A percentile compares a stretch with the other conserved stretches of the same genome.
Conservation (phyloP, 2,888 invertebrate species). For the Lepidochrysops patricia region DNA sequence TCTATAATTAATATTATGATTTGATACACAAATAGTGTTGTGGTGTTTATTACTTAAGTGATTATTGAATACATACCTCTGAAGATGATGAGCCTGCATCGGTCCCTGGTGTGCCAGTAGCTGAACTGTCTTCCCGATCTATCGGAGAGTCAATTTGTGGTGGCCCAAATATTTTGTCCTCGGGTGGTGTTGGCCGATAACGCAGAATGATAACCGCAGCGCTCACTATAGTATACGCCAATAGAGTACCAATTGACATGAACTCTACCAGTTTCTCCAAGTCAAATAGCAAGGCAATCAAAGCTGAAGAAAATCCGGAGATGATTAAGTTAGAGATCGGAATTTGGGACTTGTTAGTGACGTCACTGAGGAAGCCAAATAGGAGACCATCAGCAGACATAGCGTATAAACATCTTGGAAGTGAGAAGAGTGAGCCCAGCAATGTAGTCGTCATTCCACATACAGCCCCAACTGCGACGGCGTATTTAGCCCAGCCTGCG, state of each 20-base stretch:
- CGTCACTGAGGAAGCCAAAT: conserved; percentile 84
- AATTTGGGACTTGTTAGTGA: conserved; percentile 86
- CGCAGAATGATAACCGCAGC: conserved; percentile 91
- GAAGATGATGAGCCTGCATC: conserved; percentile 76
- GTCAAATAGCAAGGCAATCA: conserved; percentile 90
- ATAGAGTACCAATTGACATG: conserved; percentile 92
- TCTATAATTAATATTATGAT: too few relatives aligned
- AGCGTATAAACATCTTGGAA: conserved; percentile 90
- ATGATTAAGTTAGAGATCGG: conserved; percentile 84
- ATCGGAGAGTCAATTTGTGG: conserved; percentile 72
- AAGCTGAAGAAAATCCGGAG: conserved; percentile 83
- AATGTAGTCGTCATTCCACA: conserved; percentile 94
- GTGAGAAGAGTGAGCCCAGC: conserved; percentile 88
- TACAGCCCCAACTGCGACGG: conserved; percentile 87
- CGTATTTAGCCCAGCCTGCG: conserved; percentile 88
- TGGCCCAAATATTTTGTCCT: conserved; percentile 58
- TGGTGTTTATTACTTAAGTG: too few relatives aligned
- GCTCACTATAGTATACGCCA: conserved; percentile 94
- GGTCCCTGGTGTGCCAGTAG: conserved; percentile 76
- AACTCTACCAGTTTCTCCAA: conserved; percentile 93
- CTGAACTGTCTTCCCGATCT: conserved; percentile 76
- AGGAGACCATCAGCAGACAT: conserved; percentile 93
- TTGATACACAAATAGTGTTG: too few relatives aligned
- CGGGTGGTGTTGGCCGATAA: conserved; percentile 78
- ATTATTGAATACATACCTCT: conserved; percentile 62